Evolutionary conservation across 2,888 invertebrate genomes (phyloP), one percentile per base, ranked within the genome.

Genomic region (Petrolisthes manimaculis): DNA sequence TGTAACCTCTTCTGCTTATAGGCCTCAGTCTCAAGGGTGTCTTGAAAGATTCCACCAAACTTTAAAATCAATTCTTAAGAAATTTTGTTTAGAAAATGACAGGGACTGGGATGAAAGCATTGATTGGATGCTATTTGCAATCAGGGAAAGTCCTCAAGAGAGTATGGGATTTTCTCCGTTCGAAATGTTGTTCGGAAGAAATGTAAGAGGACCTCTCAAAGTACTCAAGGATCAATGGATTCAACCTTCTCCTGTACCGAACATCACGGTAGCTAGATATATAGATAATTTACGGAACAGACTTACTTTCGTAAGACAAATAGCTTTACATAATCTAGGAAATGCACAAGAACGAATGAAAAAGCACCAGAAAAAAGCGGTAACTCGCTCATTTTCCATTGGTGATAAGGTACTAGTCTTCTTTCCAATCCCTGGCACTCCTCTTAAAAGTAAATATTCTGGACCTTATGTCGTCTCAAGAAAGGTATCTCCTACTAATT

Each of bases 331-430:
- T 9, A 75, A 53, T 14, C 18, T 53, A 12, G 37, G 55, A 5
- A 24, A 56, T 5, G 56, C 37, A 51, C 56, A 80, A 55, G 21
- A n/a, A 56, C 24, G 53, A 6, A 80, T 56, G 80, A 53, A 21
- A 54, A 24, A 80, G 18, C 53, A 80, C 18, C 56, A 14, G 54
- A 61, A 56, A 56, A 9, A 6, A 5, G 61, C 54, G 18, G 18
- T 12, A 56, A 5, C 6, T 51, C n/a, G 80, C 8, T 80, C 55
- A 21, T 80, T 61, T 37, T 18, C 55, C 21, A 21, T 61, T 9
- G 80, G 80, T 56, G 80, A 56, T n/a, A 61, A 75, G n/a, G 80
- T 80, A 12, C 53, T 80, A 80, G 21, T 80, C n/a, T 80, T 56
- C 24, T 56, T 80, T 9, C 80, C 56, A 18, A 53, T 80, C 56